Conservation (phyloP, 2,113 vertebrate species). For the Deroptyus accipitrinus region DNA sequence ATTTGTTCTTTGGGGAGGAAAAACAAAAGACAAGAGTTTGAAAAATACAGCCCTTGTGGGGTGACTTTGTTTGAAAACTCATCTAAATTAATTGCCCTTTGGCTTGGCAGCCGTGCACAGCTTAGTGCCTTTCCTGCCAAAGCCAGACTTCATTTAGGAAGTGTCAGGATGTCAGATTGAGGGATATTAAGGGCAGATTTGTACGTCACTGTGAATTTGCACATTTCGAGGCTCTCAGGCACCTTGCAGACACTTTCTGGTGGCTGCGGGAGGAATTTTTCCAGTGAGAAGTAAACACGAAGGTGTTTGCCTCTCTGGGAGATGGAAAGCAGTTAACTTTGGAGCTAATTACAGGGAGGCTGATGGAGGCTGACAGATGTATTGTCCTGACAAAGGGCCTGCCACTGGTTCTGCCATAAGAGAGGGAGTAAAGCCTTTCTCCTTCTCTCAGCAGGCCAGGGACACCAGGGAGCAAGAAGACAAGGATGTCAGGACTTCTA, state of each 20-base stretch:
- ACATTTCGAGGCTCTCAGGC: background rate
- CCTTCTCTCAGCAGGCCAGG: background rate
- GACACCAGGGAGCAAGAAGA: slow-evolving; percentile 6
- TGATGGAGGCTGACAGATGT: slow-evolving; percentile 26
- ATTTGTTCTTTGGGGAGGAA: accelerated
- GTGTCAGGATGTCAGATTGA: accelerated
- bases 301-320: slow-evolving; percentile 51
- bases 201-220: background rate
- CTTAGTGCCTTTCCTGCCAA: background rate
- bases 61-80: background rate
- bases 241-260: background rate
- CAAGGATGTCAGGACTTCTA: slow-evolving; percentile 57
- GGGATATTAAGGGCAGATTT: background rate
- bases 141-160: background rate
- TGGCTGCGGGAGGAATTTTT: background rate
- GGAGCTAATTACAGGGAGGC: slow-evolving; percentile 27
- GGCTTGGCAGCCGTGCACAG: background rate
- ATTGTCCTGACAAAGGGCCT: background rate
- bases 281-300: background rate
- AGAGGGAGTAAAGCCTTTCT: background rate
- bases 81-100: background rate
- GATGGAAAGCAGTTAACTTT: slow-evolving; percentile 1
- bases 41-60: background rate
- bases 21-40: accelerated
- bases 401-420: background rate